Conservation (phyloP, 2,797 vertebrate genomes). For the Prionace glauca region DNA sequence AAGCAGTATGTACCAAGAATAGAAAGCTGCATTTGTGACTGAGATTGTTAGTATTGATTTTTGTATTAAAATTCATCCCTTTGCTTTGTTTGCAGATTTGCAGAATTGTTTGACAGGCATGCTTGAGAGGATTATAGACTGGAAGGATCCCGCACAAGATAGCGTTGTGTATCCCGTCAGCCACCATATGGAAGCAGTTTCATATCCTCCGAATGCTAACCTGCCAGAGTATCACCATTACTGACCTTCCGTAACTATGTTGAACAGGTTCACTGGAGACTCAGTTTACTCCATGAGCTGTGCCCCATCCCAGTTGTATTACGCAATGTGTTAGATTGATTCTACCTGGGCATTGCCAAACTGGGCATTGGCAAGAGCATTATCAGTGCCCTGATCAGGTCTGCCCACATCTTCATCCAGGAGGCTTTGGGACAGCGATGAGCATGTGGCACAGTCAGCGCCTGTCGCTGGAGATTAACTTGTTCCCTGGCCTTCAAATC, state of each 20-base stretch:
- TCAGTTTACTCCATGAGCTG: background rate
- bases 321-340: background rate
- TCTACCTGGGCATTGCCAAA: background rate
- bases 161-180: background rate
- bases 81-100: constrained; percentile 3
- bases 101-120: background rate
- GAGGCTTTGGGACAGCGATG: background rate
- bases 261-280: background rate
- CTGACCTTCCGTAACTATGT: background rate
- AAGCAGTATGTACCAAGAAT: background rate
- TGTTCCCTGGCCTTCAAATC: background rate
- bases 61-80: background rate
- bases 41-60: background rate
- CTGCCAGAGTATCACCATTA: background rate
- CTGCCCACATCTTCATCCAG: background rate
- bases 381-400: background rate
- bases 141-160: background rate
- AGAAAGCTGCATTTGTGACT: background rate
- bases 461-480: background rate
- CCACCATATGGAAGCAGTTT: background rate
- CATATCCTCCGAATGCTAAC: background rate
- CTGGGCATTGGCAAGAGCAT: background rate
- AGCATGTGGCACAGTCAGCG: background rate
- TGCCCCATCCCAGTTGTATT: background rate
- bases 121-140: background rate